These are phyloP conservation scores for Ceyx erithaca DNA, from an alignment of 2,797 vertebrate species.

Conservation along the genomic window DNA sequence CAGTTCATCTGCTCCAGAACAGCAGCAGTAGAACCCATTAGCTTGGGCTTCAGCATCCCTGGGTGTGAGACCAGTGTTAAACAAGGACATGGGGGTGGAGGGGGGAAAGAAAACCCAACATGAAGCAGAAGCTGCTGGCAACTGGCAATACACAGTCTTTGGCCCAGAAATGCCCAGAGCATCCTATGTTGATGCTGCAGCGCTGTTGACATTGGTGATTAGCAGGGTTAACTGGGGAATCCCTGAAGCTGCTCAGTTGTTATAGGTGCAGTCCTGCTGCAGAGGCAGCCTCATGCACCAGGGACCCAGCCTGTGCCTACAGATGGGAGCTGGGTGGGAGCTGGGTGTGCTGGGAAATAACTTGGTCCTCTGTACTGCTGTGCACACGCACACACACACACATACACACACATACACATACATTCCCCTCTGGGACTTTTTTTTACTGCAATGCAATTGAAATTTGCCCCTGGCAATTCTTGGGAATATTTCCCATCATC, in stretches of 20 bases:
- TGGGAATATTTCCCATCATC: neutral
- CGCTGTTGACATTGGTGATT: neutral
- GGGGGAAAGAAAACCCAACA: neutral
- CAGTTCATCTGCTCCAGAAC: neutral
- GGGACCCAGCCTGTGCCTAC: rapidly evolving
- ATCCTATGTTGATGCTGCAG: neutral
- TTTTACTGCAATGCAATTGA: neutral
- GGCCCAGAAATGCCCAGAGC: neutral
- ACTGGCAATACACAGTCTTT: neutral
- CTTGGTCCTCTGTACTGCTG: neutral
- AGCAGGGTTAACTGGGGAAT: neutral
- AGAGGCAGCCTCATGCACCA: neutral
- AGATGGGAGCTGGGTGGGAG: neutral
- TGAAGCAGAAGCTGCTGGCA: neutral
- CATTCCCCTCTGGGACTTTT: neutral
- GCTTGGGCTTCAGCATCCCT: neutral
- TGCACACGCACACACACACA: neutral
- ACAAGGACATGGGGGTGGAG: neutral
- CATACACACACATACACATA: neutral
- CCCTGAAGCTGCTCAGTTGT: neutral
- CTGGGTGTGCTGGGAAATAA: neutral
- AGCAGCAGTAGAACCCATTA: neutral
- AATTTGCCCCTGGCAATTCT: neutral
- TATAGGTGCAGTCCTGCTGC: neutral
- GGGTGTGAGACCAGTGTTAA: neutral